Evolutionary conservation across 1,140 invertebrate genomes (phyloP).

Genomic region (Elymnias hypermnestra): DNA sequence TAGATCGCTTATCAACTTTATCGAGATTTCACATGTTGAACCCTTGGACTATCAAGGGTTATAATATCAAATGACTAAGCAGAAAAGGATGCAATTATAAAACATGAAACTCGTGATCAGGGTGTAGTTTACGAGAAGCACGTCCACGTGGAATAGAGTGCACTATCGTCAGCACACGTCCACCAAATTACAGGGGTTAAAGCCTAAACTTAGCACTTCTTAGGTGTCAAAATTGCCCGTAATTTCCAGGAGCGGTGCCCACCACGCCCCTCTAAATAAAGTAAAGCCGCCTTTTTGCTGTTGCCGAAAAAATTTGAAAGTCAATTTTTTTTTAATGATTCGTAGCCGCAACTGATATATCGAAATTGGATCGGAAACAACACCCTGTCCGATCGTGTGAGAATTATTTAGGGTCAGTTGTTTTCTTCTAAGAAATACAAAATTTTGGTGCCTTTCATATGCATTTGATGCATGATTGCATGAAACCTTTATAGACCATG

Average conservation of each 20-base stretch:
- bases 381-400: conserved; percentile 61
- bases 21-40: too few relatives aligned
- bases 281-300: conserved; percentile 65
- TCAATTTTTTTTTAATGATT: conserved; percentile 72
- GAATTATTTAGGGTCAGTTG: conserved; percentile 38
- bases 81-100: conserved; percentile 58
- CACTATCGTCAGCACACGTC: conserved; percentile 46
- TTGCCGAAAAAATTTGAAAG: conserved; percentile 50
- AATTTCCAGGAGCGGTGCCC: conserved; percentile 56
- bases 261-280: conserved; percentile 62
- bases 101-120: conserved; percentile 58
- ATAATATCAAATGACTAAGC: conserved; percentile 57
- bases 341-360: conserved; percentile 65
- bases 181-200: conserved; percentile 61
- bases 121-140: conserved; percentile 30
- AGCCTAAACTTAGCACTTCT: conserved; percentile 62
- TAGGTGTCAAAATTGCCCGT: conserved; percentile 75
- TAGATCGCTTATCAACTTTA: too few relatives aligned
- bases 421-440: background rate
- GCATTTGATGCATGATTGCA: too few relatives aligned
- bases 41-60: too few relatives aligned
- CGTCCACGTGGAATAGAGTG: conserved; percentile 35
- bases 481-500: too few relatives aligned
- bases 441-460: too few relatives aligned
- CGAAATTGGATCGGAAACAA: conserved; percentile 65